These are phyloP conservation scores for Drosophila mayri DNA, from an alignment of 1,140 invertebrate species.

Conservation along the genomic window DNA sequence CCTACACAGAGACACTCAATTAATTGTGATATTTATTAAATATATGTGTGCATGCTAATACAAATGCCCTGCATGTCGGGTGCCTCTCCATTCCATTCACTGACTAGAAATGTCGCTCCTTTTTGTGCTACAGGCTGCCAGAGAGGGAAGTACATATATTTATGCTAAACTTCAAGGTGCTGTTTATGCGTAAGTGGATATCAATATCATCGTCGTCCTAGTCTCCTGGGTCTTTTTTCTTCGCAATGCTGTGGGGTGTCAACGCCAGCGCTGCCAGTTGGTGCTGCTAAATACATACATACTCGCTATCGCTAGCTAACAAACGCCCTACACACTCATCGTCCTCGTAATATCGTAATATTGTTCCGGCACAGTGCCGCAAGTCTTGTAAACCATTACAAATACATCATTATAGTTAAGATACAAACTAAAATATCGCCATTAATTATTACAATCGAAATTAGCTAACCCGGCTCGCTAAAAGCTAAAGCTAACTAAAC, in stretches of 20 bases:
- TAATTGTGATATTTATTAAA: slow-evolving; percentile 53
- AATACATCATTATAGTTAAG: slow-evolving; percentile 67
- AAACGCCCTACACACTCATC: slow-evolving; percentile 38
- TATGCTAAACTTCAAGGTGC: slow-evolving; percentile 67
- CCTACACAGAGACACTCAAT: slow-evolving; percentile 69
- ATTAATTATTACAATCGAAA: slow-evolving; percentile 51
- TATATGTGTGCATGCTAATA: slow-evolving; percentile 49
- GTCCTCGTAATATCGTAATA: slow-evolving; percentile 43
- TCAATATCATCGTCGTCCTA: slow-evolving; percentile 40
- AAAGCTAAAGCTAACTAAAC: slow-evolving; percentile 69
- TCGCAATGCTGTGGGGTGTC: slow-evolving; percentile 43
- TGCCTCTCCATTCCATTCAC: slow-evolving; percentile 25
- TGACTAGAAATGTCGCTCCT: slow-evolving; percentile 49
- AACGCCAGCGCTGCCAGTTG: slow-evolving; percentile 78
- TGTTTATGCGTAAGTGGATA: slow-evolving; percentile 68
- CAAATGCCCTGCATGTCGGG: slow-evolving; percentile 37
- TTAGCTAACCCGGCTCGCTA: slow-evolving; percentile 66
- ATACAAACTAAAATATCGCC: slow-evolving; percentile 67
- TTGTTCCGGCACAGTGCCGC: slow-evolving; percentile 65
- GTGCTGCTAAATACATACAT: slow-evolving; percentile 70
- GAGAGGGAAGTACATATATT: slow-evolving; percentile 49
- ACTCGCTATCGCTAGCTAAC: slow-evolving; percentile 41
- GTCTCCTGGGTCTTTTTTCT: not conserved
- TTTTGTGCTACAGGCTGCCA: slow-evolving; percentile 44
- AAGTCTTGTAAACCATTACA: slow-evolving; percentile 80